These are phyloP conservation scores for Rhimphoctona megacephalus DNA, from an alignment of 2,888 invertebrate species.

Conservation along the genomic window DNA sequence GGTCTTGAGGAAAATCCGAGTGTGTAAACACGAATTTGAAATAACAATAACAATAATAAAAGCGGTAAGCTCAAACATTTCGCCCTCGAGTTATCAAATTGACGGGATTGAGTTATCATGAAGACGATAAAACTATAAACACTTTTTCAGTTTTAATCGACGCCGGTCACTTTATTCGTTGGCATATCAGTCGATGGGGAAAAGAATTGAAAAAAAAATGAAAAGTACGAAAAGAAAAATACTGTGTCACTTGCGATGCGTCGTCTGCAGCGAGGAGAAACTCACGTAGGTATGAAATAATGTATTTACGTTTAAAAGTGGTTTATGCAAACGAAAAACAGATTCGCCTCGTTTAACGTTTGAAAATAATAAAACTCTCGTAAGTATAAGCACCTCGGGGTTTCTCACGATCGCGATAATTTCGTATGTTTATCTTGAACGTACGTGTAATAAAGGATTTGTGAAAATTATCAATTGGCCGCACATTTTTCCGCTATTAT, in stretches of 20 bases:
- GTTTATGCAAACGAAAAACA: constrained; percentile 51
- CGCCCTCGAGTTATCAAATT: background rate
- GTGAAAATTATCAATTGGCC: background rate
- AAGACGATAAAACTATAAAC: background rate
- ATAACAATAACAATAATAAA: background rate
- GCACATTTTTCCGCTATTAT: constrained; percentile 8
- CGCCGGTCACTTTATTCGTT: background rate
- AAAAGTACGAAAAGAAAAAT: constrained; percentile 1
- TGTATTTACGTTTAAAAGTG: constrained; percentile 40
- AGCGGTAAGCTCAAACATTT: background rate
- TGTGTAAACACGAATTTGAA: background rate
- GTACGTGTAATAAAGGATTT: background rate
- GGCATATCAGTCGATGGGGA: background rate
- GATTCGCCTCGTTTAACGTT: constrained; percentile 17
- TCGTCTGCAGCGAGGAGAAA: constrained; percentile 28
- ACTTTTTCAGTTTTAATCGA: constrained; percentile 4
- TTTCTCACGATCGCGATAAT: background rate
- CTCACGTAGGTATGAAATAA: background rate
- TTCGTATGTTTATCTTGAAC: background rate
- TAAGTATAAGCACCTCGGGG: background rate
- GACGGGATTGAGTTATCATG: constrained; percentile 5
- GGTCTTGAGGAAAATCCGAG: constrained; percentile 1
- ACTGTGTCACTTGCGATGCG: constrained; percentile 30
- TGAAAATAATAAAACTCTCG: constrained; percentile 16
- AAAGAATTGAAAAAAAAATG: background rate